phyloP scores from a whole-genome alignment of 2,797 vertebrate genomes.

The Sylvia borin region DNA sequence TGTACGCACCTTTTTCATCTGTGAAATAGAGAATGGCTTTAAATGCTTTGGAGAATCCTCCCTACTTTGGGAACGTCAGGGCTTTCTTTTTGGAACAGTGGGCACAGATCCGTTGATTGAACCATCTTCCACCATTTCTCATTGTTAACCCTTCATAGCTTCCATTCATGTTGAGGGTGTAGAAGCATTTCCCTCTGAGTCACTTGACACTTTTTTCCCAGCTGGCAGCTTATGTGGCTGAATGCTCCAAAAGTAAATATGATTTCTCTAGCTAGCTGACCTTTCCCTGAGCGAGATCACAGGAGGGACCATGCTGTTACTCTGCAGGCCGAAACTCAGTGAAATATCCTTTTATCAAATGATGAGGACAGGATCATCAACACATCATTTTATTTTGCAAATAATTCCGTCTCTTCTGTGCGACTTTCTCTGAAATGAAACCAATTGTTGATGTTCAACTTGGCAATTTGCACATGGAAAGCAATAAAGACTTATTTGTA shows the following conservation, averaged over 20 bases:
- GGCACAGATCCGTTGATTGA: constrained; percentile 2
- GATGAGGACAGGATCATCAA: not conserved
- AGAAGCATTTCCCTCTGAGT: constrained; percentile 29
- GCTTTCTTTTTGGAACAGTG: constrained; percentile 35
- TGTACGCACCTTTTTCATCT: constrained; percentile 37
- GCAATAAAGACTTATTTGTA: not conserved
- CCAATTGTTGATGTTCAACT: not conserved
- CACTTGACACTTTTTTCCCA: constrained; percentile 24
- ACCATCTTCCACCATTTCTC: constrained; percentile 20
- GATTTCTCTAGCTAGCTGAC: constrained; percentile 16
- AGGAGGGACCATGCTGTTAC: constrained; percentile 14
- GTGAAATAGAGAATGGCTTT: constrained; percentile 20
- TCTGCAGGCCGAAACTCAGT: constrained; percentile 1
- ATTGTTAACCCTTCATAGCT: constrained; percentile 46
- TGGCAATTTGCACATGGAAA: not conserved
- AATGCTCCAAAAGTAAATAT: constrained; percentile 53
- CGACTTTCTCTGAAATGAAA: not conserved
- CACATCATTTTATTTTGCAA: constrained; percentile 32
- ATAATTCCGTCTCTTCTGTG: not conserved
- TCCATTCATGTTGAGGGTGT: not conserved
- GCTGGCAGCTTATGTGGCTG: constrained; percentile 15
- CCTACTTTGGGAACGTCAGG: constrained; percentile 36
- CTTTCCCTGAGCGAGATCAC: not conserved
- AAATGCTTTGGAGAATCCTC: constrained; percentile 50
- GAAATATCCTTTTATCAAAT: not conserved